Base-by-base conservation (phyloP, 2,888 invertebrate genomes). In the Agelastica alni region DNA sequence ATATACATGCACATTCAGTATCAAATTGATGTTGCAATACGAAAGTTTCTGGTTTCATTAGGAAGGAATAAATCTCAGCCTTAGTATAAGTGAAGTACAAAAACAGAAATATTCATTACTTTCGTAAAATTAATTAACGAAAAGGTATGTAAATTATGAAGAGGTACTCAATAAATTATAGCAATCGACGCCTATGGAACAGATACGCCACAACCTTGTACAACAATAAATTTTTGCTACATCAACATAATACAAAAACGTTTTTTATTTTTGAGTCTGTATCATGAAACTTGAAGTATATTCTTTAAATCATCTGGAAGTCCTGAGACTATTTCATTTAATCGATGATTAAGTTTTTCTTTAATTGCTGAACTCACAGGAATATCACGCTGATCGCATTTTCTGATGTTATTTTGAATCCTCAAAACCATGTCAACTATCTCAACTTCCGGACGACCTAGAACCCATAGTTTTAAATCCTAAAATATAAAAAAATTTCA, bases 381-480 rank as follows among this genome's bases (percentile, higher is more conserved):
- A 51, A 75, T 72, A 60, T 78, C 76, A 62, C 78, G 77, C 70
- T 79, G 79, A 71, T 85, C 80, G 72, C 73, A 76, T 62, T 71
- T 74, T 13, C 88, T 89, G 71, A 97, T 79, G 77, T 96, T 96
- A 70, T 93, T 92, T 61, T 92, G 85, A 55, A 99, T 84, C 75
- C 94, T 89, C 49, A 99, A 80, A 64, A 99, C 91, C 88, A 99
- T 91, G 74, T 99, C 99, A 5, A 99, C 96, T 52, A 98, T 87
- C 81, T 99, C 97, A 2, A 98, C 96, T 79, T 98, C 98, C 69
- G 93, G 90, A 70, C 94, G 93, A 42, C 90, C 94, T 69, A 86
- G 82, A 1, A 94, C 91, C 96, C 96, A 97, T 58, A 87, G 83
- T 69, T 89, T 87, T 61, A 97, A 80, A 78, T 97, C 92, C 89